phyloP scores from a whole-genome alignment of 2,888 invertebrate species.

The Xanthorhoe spadicearia region DNA sequence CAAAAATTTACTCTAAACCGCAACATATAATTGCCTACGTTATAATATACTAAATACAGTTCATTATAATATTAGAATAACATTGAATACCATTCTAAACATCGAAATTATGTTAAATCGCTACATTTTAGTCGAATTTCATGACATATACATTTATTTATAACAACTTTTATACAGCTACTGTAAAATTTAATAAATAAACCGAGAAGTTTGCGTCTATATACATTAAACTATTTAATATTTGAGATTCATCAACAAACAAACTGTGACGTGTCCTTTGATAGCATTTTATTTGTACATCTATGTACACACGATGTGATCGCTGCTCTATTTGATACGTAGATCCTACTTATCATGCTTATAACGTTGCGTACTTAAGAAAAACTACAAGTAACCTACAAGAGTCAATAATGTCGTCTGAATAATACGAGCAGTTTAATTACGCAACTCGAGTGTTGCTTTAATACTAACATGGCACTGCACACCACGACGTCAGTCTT shows the following conservation, averaged over 20 bases:
- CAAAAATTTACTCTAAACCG: conserved; percentile 49
- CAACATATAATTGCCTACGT: conserved; percentile 61
- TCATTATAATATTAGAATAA: conserved; percentile 67
- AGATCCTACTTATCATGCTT: conserved; percentile 38
- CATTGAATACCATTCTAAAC: conserved; percentile 69
- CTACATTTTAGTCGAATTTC: conserved; percentile 63
- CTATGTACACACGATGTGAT: conserved; percentile 65
- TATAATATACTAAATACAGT: conserved; percentile 49
- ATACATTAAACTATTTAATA: conserved; percentile 63
- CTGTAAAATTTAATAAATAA: conserved; percentile 69
- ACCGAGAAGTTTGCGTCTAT: conserved; percentile 64
- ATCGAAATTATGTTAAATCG: conserved; percentile 50
- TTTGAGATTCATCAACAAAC: conserved; percentile 75
- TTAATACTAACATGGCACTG: conserved; percentile 83
- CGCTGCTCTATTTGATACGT: conserved; percentile 52
- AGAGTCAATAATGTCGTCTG: conserved; percentile 56
- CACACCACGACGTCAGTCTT: conserved; percentile 82
- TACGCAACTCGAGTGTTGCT: conserved; percentile 50
- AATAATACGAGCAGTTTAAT: conserved; percentile 65
- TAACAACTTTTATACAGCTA: conserved; percentile 60
- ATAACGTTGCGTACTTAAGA: conserved; percentile 50
- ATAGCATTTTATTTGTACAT: conserved; percentile 57
- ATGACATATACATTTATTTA: conserved; percentile 57
- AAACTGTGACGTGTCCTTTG: conserved; percentile 58
- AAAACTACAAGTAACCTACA: conserved; percentile 57